Evolutionary conservation across 1,140 invertebrate species (phyloP), one percentile per base, ranked within the genome.

Genomic region (Andricus grossulariae): DNA sequence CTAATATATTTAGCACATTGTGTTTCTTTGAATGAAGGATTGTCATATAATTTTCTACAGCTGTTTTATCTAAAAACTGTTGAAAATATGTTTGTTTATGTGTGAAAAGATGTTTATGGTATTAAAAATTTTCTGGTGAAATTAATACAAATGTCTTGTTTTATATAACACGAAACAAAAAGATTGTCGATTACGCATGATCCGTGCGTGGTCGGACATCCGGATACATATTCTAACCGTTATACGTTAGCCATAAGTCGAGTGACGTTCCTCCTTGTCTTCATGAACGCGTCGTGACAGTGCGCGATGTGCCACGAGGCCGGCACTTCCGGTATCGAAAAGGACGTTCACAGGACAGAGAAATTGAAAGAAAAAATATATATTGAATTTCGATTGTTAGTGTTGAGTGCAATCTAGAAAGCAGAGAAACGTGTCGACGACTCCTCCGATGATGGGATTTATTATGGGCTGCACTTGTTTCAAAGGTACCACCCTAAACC

Each of bases 401-500:
- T 54, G 52, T n/a, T 82, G 71, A 60, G 49, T 57, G 50, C 49
- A 76, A 80, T 80, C 76, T 77, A 84, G 77, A 78, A 75, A 78
- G 75, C 72, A 82, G 80, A 66, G 32, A 66, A 66, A 39, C 32
- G 60, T 81, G 80, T 72, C 77, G 76, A 75, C 77, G 79, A 85
- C 79, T 52, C 77, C 76, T 79, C 80, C 81, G 84, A 95, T 96
- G 95, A 96, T 96, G 95, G 95, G 95, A 92, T 96, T 96, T 93
- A 96, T 96, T 93, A 96, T 96, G 96, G 95, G 96, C 92, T 96
- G 95, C 93, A 95, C 95, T 92, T 96, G 95, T 93, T 94, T 96
- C 92, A 96, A 96, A 96, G 95, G 95, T 96, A 94, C 90, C 84
- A 87, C 83, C 84, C 84, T 91, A 81, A 83, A 86, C 84, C 89